phyloP scores from a whole-genome alignment of 1,140 invertebrate species.

The Drosophila tristis region DNA sequence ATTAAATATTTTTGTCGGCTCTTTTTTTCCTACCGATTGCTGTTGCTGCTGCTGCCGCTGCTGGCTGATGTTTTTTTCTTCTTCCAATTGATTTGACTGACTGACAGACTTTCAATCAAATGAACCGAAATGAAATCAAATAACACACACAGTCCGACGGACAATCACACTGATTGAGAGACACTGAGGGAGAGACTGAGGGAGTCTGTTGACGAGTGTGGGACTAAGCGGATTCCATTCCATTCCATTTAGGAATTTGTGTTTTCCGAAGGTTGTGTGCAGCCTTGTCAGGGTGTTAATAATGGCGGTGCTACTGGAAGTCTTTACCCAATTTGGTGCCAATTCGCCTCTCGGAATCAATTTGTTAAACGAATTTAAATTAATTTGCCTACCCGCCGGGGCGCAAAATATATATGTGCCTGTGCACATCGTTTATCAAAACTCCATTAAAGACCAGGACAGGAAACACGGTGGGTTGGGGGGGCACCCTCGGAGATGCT shows the following conservation, averaged over 20 bases:
- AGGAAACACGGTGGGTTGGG: background rate
- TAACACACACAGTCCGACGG: background rate
- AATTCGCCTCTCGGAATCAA: constrained; percentile 49
- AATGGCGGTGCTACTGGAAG: constrained; percentile 37
- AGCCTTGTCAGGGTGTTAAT: constrained; percentile 34
- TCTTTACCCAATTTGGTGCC: constrained; percentile 54
- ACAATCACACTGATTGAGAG: constrained; percentile 10
- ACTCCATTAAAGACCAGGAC: constrained; percentile 25
- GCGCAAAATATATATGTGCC: constrained; percentile 33
- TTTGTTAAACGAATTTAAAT: constrained; percentile 70
- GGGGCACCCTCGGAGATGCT: background rate
- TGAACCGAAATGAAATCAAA: constrained; percentile 30
- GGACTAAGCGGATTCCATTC: constrained; percentile 54
- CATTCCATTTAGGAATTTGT: constrained; percentile 39
- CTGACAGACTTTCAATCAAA: constrained; percentile 62
- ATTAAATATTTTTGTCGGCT: constrained; percentile 53
- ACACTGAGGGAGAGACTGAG: constrained; percentile 7
- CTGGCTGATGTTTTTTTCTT: constrained; percentile 23
- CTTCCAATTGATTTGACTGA: constrained; percentile 49
- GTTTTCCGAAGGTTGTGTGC: constrained; percentile 45
- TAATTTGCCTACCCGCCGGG: constrained; percentile 52
- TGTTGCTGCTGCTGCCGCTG: background rate
- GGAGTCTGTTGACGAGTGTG: constrained; percentile 30
- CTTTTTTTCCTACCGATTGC: constrained; percentile 4
- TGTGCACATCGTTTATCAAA: constrained; percentile 55